Evolutionary conservation across 2,797 vertebrate genomes (phyloP).

Genomic region (Jordanella pulchra): DNA sequence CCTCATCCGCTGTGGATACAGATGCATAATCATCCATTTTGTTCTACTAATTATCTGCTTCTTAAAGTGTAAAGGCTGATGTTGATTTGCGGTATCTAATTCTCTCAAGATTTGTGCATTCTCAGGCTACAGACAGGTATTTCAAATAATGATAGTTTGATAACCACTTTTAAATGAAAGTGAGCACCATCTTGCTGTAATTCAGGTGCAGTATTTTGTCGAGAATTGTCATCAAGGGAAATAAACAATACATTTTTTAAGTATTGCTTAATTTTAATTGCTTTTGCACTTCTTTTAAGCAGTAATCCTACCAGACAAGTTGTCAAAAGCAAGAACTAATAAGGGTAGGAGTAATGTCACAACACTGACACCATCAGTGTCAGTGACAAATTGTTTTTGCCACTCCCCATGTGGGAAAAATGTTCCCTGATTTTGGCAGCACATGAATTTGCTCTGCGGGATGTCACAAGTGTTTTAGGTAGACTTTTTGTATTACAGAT

Average conservation of each 20-base stretch:
- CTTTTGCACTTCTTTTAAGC: neutral
- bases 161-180: neutral
- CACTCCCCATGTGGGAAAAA: neutral
- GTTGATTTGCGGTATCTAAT: neutral
- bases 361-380: slow-evolving; percentile 12
- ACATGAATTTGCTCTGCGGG: neutral
- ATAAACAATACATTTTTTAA: neutral
- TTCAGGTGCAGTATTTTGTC: neutral
- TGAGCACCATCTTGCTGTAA: neutral
- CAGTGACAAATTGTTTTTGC: slow-evolving; percentile 13
- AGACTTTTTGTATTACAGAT: neutral
- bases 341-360: slow-evolving; percentile 10
- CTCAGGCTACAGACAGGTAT: neutral
- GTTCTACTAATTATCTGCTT: neutral
- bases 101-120: neutral
- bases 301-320: slow-evolving; percentile 16
- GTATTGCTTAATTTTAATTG: neutral
- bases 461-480: neutral
- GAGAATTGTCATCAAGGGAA: neutral
- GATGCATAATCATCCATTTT: no score
- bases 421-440: slow-evolving; percentile 3
- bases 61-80: neutral
- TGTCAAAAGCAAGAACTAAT: slow-evolving; percentile 23
- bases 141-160: neutral
- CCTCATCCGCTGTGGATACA: neutral